Conservation (phyloP, 2,888 invertebrate species). For the Brachypterus glaber region DNA sequence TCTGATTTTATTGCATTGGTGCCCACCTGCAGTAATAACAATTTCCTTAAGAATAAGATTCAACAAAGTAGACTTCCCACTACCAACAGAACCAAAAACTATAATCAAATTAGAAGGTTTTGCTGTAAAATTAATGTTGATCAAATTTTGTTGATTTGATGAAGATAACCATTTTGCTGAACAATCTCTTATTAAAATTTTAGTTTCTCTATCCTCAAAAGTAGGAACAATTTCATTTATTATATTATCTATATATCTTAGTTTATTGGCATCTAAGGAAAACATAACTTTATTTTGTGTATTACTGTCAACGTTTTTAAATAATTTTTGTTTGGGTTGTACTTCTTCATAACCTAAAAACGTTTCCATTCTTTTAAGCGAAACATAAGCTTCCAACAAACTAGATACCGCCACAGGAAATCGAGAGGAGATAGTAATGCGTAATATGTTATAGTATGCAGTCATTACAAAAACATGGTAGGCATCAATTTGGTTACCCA, state of each 20-base stretch:
- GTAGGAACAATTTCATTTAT: slow-evolving; percentile 47
- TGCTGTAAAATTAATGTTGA: slow-evolving; percentile 52
- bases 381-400: slow-evolving; percentile 49
- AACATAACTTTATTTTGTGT: no score
- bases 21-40: no score
- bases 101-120: slow-evolving; percentile 36
- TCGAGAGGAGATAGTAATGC: slow-evolving; percentile 50
- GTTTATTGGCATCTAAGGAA: no score
- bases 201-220: no score
- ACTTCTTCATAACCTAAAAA: slow-evolving; percentile 31
- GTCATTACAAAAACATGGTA: slow-evolving; percentile 51
- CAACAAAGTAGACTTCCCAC: slow-evolving; percentile 15
- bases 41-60: slow-evolving; percentile 15
- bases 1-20: no score
- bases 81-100: slow-evolving; percentile 19
- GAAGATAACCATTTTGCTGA: slow-evolving; percentile 55
- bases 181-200: slow-evolving; percentile 49
- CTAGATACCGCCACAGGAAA: slow-evolving; percentile 52
- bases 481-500: no score
- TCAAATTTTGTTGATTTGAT: slow-evolving; percentile 51
- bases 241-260: no score
- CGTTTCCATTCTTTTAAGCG: slow-evolving; percentile 38
- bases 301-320: no score
- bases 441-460: slow-evolving; percentile 53
- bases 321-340: neutral